Conservation (phyloP, 2,888 invertebrate genomes). For the Acanthosepion pharaonis region DNA sequence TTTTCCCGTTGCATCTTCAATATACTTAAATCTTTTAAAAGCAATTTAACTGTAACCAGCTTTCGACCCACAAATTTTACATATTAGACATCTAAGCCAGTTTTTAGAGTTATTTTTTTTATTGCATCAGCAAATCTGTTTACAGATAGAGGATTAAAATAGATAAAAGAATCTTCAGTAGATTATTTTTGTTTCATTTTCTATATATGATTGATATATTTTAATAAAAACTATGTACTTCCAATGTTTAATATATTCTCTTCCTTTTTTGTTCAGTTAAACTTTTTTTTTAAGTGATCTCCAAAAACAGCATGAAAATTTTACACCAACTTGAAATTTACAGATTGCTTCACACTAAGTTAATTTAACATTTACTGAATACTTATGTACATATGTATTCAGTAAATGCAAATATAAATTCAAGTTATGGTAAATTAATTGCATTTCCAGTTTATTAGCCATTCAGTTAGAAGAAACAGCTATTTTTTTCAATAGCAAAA, state of each 20-base stretch:
- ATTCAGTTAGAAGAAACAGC: no score
- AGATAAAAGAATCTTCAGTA: not conserved
- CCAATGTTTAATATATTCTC: no score
- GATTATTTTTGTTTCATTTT: not conserved
- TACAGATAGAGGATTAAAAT: not conserved
- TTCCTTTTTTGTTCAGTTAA: no score
- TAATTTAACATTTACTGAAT: not conserved
- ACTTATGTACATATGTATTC: not conserved
- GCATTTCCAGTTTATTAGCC: no score
- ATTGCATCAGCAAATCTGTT: not conserved
- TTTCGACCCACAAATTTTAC: not conserved
- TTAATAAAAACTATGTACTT: no score
- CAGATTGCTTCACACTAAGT: not conserved
- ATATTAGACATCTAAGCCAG: not conserved
- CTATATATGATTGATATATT: not conserved
- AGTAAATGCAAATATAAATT: not conserved
- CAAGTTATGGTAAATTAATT: not conserved
- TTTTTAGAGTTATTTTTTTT: not conserved
- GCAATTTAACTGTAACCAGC: not conserved
- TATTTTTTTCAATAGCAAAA: no score
- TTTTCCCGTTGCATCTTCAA: no score
- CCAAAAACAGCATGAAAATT: not conserved
- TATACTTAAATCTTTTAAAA: not conserved
- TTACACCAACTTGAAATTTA: not conserved
- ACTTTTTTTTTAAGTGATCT: not conserved